Evolutionary conservation across 1,140 invertebrate genomes (phyloP), one percentile per base, ranked within the genome.

Genomic region (Pinna nobilis): DNA sequence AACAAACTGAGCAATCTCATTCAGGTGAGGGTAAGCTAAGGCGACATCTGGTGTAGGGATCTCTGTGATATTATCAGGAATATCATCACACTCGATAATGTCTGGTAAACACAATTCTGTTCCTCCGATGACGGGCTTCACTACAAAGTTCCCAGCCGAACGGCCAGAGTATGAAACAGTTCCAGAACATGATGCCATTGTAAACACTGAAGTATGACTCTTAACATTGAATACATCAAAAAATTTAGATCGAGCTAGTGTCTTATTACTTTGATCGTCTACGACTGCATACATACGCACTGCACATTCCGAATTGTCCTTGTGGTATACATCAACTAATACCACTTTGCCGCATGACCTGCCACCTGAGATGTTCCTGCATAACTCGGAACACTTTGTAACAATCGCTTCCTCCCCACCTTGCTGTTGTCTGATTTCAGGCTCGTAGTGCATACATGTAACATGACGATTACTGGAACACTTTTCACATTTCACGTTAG

Each of bases 181-280:
- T 5, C 71, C 71, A 35, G 0, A 9, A 15, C 71, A 74, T 2
- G 71, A 60, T 2, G 0, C 13, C n/a, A 67, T 1, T 25, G 64
- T 60, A n/a, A 53, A 74, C 1, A 41, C 53, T n/a, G 15, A 37
- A 1, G 0, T 15, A 18, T 44, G 11, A 2, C 37, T 23, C 1
- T 55, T 23, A 1, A 67, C 11, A 25, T 41, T 15, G n/a, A 74
- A 61, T 0, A 1, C 0, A 13, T 67, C 55, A 51, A 74, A 74
- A 1, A 74, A 51, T 1, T 35, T 28, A 4, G 71, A 15, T 25
- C 23, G 20, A 2, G 35, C 53, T 15, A 74, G 20, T 2, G 71
- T 60, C 6, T 23, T 59, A 53, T 74, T 74, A 28, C 63, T 67
- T 32, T 74, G 71, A 15, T 74, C 71, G 33, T 74, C 71, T 0